Conservation (phyloP, 2,797 vertebrate genomes). For the Caiman crocodilus region DNA sequence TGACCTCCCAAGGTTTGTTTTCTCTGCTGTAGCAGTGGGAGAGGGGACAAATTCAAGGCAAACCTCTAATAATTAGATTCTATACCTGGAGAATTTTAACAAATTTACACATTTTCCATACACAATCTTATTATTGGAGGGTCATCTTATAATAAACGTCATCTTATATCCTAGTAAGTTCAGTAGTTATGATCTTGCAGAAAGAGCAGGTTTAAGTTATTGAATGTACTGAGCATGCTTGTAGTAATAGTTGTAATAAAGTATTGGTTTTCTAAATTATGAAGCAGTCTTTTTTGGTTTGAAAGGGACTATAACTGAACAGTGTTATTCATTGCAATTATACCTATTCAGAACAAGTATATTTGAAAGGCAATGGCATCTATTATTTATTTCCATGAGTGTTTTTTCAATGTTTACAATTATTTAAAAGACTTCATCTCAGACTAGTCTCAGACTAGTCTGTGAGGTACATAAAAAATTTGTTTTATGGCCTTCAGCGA, state of each 20-base stretch:
- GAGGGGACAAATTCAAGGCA: too few species aligned
- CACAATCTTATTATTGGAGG: too few species aligned
- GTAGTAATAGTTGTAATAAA: neutral
- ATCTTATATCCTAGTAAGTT: too few species aligned
- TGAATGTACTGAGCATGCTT: neutral
- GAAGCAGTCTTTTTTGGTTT: neutral
- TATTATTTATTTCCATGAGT: neutral
- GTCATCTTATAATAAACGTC: too few species aligned
- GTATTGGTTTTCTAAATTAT: neutral
- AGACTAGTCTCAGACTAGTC: neutral
- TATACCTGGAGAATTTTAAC: too few species aligned
- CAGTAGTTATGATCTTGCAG: neutral
- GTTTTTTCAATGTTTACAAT: neutral
- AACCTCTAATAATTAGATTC: too few species aligned
- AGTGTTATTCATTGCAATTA: neutral
- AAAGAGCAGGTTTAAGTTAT: neutral
- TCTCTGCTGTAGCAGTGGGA: too few species aligned
- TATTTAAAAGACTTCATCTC: neutral
- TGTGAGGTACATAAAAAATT: neutral
- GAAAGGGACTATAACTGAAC: neutral
- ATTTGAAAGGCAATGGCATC: neutral
- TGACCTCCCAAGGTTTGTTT: too few species aligned
- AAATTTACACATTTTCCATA: too few species aligned
- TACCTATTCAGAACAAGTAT: neutral
- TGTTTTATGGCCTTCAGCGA: neutral